Base-by-base conservation (phyloP, 2,113 vertebrate species). In the Pachyramphus minor region DNA sequence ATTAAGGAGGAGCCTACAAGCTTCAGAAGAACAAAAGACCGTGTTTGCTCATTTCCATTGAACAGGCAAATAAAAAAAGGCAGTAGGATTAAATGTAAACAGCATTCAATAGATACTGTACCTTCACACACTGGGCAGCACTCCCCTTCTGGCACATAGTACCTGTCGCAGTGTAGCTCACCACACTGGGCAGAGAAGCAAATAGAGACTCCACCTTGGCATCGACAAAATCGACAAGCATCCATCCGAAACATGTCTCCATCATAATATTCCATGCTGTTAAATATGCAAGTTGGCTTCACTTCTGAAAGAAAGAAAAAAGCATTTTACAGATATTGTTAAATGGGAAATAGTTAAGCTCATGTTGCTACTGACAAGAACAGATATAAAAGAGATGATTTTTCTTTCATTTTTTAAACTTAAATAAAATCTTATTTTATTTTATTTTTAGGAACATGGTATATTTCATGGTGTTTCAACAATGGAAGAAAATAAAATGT, bases 101-200 rank as follows among this genome's bases (percentile, higher is more conserved):
- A 25, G 5, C 2, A 62, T 64, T 13, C 22, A 47, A 45, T 37
- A 27, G 44, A 31, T 63, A 39, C 55, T 44, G 76, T 96, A 99
- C 99, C 99, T 98, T 99, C 98, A 64, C 98, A 99, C 31, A 99
- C 98, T 0, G 99, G 98, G 95, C 99, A 99, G 97, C 99, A 99
- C 86, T 99, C 99, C 78, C 98, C 98, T 71, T 99, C 98, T 1
- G 99, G 99, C 63, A 99, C 98, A 3, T 99, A 99, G 92, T 99
- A 98, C 84, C 98, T 97, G 81, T 99, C 98, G 1, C 99, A 99
- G 97, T 97, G 98, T 8, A 99, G 97, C 94, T 98, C 97, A 7
- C 99, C 99, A 19, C 99, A 99, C 87, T 99, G 99, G 45, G 99
- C 99, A 1, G 98, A 98, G 97, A 99, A 99, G 76, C 99, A 99